Evolutionary conservation across 2,888 invertebrate genomes (phyloP), one percentile per base, ranked within the genome.

Genomic region (Thalpophila matura): DNA sequence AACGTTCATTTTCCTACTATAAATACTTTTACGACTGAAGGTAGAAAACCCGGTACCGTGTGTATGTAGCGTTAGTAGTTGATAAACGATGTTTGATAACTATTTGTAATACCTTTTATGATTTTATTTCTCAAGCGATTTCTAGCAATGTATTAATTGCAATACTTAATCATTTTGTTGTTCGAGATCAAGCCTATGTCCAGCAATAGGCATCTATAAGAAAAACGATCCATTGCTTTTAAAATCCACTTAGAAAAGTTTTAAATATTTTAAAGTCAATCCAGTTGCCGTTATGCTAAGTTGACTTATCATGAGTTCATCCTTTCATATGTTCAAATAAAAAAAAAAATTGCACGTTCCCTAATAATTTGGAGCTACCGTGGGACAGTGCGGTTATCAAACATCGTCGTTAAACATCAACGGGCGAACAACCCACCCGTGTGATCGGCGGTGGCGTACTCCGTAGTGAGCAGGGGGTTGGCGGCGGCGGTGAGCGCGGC

Each of bases 401-500:
- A 87, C 79, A 78, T 74, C 82, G 74, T 75, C 55, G 43, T 43
- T 37, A 83, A 67, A 74, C 74, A 89, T 95, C 88, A 95, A 93
- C 95, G 95, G 92, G 95, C 94, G 95, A 95, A 96, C 89, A 95
- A 95, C 98, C 98, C 98, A 98, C 98, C 98, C 96, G 98, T 97
- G 96, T 98, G 98, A 96, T 98, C 98, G 89, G 98, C 97, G 63
- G 94, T 80, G 82, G 97, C 97, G 96, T 98, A 98, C 93, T 98
- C 97, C 82, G 95, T 96, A 78, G 97, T 96, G 90, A 98, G 96
- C 82, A 98, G 96, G 77, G 98, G 98, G 84, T 97, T 97, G 83
- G 96, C 96, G 60, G 96, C 96, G 67, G 96, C 96, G 55, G 97
- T 96, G 84, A 98, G 95, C 66, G 98, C 98, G 16, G 98, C 98